Percentiles rank a stretch among this genome's conserved stretches.
Evolutionary conservation across 2,888 invertebrate species (phyloP).

Genomic region (Agonopterix arenella): DNA sequence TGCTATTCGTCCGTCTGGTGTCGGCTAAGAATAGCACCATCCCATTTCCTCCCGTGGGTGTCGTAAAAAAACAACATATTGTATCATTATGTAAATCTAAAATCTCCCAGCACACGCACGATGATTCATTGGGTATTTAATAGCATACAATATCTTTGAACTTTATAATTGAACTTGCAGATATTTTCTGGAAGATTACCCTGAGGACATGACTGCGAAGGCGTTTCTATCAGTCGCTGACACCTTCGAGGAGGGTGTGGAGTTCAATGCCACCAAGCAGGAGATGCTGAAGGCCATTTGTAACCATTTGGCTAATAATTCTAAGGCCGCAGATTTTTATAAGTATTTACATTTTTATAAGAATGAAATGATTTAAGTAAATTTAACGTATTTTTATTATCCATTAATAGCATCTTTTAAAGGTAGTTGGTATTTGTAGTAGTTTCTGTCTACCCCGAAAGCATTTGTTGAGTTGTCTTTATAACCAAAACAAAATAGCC

Average conservation of each 20-base stretch:
- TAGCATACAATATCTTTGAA: neutral
- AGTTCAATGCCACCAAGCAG: slow-evolving; percentile 36
- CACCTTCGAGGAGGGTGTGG: slow-evolving; percentile 27
- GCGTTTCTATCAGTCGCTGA: slow-evolving; percentile 32
- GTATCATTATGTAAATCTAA: neutral
- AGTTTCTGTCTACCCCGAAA: too few species aligned
- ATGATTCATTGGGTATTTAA: neutral
- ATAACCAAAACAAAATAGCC: too few species aligned
- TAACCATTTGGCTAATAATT: slow-evolving; percentile 26
- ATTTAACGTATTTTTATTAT: neutral
- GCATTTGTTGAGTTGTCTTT: too few species aligned
- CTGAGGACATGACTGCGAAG: slow-evolving; percentile 29
- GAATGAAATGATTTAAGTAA: slow-evolving; percentile 4
- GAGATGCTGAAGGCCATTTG: slow-evolving; percentile 36
- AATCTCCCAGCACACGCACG: neutral
- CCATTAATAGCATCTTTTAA: too few species aligned
- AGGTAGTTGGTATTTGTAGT: too few species aligned
- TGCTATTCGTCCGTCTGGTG: too few species aligned
- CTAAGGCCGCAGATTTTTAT: slow-evolving; percentile 24
- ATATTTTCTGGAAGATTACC: slow-evolving; percentile 32
- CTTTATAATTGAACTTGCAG: slow-evolving; percentile 21
- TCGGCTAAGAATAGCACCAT: too few species aligned
- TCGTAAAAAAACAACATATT: too few species aligned
- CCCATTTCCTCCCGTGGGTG: too few species aligned
- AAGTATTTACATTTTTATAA: slow-evolving; percentile 46